A percentile compares a stretch with the other conserved stretches of the same genome.
Conservation (phyloP, 2,113 vertebrate genomes). For the Phycodurus eques region DNA sequence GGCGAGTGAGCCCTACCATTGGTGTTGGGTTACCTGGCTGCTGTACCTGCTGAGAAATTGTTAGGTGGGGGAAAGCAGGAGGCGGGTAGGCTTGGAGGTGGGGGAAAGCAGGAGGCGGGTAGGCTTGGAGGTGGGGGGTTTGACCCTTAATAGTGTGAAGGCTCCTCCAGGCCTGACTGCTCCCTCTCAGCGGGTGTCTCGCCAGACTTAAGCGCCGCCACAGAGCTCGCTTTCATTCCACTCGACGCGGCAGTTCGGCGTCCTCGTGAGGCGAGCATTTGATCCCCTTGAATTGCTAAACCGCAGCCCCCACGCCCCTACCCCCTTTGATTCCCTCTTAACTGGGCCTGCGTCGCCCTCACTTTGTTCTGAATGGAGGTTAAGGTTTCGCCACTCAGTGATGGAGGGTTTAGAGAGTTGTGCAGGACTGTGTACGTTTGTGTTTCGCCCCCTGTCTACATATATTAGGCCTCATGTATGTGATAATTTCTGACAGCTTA, state of each 20-base stretch:
- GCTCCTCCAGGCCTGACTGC: slow-evolving; percentile 66
- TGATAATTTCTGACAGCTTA: slow-evolving; percentile 4
- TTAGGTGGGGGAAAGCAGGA: slow-evolving; percentile 45
- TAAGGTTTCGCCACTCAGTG: slow-evolving; percentile 84
- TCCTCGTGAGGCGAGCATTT: slow-evolving; percentile 94
- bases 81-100: slow-evolving; percentile 47
- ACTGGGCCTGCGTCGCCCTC: slow-evolving; percentile 75
- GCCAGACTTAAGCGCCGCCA: slow-evolving; percentile 81
- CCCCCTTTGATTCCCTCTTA: slow-evolving; percentile 84
- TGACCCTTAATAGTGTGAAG: slow-evolving; percentile 65
- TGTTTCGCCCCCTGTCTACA: slow-evolving; percentile 5
- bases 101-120: slow-evolving; percentile 52
- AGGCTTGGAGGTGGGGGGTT: slow-evolving; percentile 45
- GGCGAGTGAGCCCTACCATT: slow-evolving; percentile 66
- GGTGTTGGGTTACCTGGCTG: slow-evolving; percentile 66
- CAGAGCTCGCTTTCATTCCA: slow-evolving; percentile 91
- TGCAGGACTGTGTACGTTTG: slow-evolving; percentile 15
- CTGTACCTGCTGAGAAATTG: slow-evolving; percentile 63
- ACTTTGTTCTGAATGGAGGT: slow-evolving; percentile 82
- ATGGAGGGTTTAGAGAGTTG: slow-evolving; percentile 42
- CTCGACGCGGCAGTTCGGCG: slow-evolving; percentile 82
- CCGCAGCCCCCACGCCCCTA: slow-evolving; percentile 62
- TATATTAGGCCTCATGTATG: slow-evolving; percentile 11
- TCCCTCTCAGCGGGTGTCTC: slow-evolving; percentile 66
- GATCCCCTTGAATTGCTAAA: slow-evolving; percentile 93